A percentile compares a stretch with the other conserved stretches of the same genome.
Evolutionary conservation across 2,888 invertebrate species (phyloP).

Genomic region (Nasonia oneida): DNA sequence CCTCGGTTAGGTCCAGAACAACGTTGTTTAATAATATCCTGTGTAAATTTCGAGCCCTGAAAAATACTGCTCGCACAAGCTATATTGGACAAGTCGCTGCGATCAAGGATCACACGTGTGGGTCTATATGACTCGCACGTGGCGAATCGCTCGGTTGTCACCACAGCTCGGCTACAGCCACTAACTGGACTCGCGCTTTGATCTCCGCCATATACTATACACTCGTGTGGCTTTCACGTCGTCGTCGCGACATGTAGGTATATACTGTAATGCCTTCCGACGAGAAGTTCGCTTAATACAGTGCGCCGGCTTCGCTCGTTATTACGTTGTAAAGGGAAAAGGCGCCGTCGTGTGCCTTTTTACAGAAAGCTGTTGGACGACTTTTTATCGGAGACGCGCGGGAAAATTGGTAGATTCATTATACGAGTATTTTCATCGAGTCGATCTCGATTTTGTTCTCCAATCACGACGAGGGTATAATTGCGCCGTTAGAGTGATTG

Average conservation of each 20-base stretch:
- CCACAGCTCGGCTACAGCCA: background rate
- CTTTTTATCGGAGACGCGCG: background rate
- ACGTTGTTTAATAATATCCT: too few relatives aligned
- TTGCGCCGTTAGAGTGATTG: too few relatives aligned
- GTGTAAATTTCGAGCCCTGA: too few relatives aligned
- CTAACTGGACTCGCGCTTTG: background rate
- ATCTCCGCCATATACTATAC: background rate
- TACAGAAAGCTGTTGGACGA: background rate
- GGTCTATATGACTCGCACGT: background rate
- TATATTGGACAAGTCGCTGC: too few relatives aligned
- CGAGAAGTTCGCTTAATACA: conserved; percentile 5
- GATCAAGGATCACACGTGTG: background rate
- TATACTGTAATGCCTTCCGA: background rate
- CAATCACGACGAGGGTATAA: too few relatives aligned
- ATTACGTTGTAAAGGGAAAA: background rate
- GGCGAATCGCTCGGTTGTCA: background rate
- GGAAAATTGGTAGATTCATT: too few relatives aligned
- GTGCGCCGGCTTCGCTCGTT: background rate
- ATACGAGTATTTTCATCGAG: too few relatives aligned
- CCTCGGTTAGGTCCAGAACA: too few relatives aligned
- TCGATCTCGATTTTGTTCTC: too few relatives aligned
- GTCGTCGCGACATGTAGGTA: background rate
- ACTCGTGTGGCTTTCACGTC: background rate
- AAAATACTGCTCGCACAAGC: too few relatives aligned
- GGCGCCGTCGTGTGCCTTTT: background rate